Percentiles rank a stretch among this genome's conserved stretches.
Evolutionary conservation across 2,797 vertebrate species (phyloP).

Genomic region (Lepus townsendii): DNA sequence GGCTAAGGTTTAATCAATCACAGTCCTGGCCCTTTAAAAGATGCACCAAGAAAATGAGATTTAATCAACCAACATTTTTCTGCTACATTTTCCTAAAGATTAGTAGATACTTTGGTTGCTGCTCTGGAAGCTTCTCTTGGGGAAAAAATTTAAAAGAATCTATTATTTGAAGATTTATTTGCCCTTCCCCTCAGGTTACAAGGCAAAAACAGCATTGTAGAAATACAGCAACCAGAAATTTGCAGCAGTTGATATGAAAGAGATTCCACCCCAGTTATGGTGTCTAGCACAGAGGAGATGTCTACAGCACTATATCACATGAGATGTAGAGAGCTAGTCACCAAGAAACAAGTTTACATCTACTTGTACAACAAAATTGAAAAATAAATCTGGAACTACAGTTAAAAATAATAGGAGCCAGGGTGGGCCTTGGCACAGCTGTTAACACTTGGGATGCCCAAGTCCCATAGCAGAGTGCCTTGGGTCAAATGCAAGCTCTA

Average conservation of each 20-base stretch:
- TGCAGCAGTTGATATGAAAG: not conserved
- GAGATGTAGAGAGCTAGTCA: not conserved
- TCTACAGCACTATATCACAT: not conserved
- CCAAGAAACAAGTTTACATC: not conserved
- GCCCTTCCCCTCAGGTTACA: not conserved
- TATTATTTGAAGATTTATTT: conserved; percentile 32
- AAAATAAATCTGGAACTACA: not conserved
- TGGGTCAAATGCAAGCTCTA: too few species aligned
- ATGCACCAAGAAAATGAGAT: not conserved
- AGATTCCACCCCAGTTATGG: not conserved
- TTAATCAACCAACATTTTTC: not conserved
- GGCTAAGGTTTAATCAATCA: not conserved
- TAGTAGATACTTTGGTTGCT: not conserved
- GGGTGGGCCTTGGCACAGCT: too few species aligned
- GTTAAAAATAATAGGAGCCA: not conserved
- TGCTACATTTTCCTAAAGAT: not conserved
- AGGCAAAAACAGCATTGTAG: not conserved
- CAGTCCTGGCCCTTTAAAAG: not conserved
- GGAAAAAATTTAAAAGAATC: not conserved
- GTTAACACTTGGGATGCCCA: too few species aligned
- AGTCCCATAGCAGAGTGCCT: too few species aligned
- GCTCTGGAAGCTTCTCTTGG: not conserved
- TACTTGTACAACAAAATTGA: not conserved
- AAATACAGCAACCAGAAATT: not conserved
- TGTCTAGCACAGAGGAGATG: conserved; percentile 6